Conservation (phyloP, 2,797 vertebrate genomes). For the Sebastes variabilis region DNA sequence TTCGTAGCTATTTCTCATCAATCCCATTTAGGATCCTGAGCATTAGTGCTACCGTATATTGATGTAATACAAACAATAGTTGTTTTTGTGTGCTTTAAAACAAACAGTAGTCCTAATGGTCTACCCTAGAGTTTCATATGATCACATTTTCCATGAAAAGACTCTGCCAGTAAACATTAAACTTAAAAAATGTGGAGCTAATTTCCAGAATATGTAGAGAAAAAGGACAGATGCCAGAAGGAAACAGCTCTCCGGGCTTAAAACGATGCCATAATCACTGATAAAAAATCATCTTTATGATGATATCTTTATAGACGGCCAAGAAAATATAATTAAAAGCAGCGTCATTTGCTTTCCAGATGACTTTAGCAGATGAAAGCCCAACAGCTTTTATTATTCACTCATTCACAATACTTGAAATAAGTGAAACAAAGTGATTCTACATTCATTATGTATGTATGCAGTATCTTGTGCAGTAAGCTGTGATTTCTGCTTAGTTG, state of each 20-base stretch:
- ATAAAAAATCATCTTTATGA: not conserved
- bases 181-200: not conserved
- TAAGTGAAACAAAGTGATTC: not conserved
- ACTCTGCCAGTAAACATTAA: not conserved
- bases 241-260: not conserved
- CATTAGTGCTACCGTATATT: not conserved
- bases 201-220: not conserved
- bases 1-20: not conserved
- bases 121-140: not conserved
- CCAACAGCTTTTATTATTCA: not conserved
- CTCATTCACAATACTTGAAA: not conserved
- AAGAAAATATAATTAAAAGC: not conserved
- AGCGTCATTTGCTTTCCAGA: not conserved
- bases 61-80: not conserved
- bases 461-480: not conserved
- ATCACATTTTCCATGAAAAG: not conserved
- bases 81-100: not conserved
- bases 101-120: not conserved
- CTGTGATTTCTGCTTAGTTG: not conserved
- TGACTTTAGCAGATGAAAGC: not conserved
- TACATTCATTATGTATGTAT: not conserved
- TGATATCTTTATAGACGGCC: not conserved
- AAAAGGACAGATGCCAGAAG: not conserved
- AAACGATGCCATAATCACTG: not conserved
- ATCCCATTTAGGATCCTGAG: not conserved